Base-by-base conservation (phyloP, 2,888 invertebrate genomes). In the Synanthedon vespiformis region DNA sequence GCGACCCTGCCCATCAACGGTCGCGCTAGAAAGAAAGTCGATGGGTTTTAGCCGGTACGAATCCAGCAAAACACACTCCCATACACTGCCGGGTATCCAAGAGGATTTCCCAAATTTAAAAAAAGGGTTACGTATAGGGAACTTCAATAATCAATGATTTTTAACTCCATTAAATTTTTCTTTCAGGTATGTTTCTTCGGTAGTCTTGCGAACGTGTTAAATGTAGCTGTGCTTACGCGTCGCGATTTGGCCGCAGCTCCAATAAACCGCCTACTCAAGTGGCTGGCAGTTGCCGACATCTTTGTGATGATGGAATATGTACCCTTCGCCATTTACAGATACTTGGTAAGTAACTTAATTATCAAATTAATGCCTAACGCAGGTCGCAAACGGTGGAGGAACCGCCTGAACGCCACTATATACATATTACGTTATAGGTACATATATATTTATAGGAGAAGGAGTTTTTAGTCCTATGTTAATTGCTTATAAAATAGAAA, bases 211-310 rank as follows among this genome's bases (percentile, higher is more conserved):
- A 97, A 97, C 70, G 89, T 94, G 10, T 80, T 96, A 62, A 97
- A 96, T 77, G 93, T 97, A 55, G 92, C 94, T 0, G 95, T 97
- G 1, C 85, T 97, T 58, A 94, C 96, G 11, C 89, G 94, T 51
- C 92, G 93, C 56, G 94, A 94, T 70, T 90, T 96, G 89, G 91
- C 92, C 13, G 89, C 90, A 53, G 93, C 95, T 0, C 95, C 96
- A 1, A 96, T 96, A 62, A 97, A 97, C 78, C 88, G 94, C 48
- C 93, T 97, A 52, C 89, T 97, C 50, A 95, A 94, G 58, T 92
- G 93, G 75, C 77, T 97, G 53, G 96, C 97, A 0, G 93, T 95
- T 0, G 94, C 95, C 0, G 97, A 97, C 74, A 92, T 96, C 81
- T 90, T 95, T 61, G 94, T 97, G n/a, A 97, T 97, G 92, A 77